Evolutionary conservation across 2,888 invertebrate genomes (phyloP).

Genomic region (Agrotis clavis): DNA sequence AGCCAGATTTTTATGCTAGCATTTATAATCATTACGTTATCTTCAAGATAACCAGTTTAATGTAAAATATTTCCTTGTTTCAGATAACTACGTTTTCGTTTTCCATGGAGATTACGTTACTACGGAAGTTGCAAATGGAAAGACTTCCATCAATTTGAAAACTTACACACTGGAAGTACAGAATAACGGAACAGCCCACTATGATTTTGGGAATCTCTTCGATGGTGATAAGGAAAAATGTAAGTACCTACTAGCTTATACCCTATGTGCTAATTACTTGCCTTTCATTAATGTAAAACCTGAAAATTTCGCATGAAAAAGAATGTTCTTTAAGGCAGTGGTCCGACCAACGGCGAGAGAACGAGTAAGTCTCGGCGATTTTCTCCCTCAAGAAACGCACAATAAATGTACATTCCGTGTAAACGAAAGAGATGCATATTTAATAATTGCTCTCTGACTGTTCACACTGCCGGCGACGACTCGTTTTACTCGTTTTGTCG

Average conservation of each 20-base stretch:
- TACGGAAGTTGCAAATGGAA: neutral
- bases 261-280: no score
- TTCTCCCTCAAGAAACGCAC: no score
- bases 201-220: conserved; percentile 40
- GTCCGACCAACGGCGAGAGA: no score
- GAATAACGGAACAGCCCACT: conserved; percentile 21
- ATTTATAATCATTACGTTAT: no score
- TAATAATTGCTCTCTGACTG: no score
- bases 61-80: conserved; percentile 5
- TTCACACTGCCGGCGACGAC: no score
- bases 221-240: conserved; percentile 50
- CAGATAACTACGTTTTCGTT: conserved; percentile 21
- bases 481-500: no score
- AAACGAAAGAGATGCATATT: no score
- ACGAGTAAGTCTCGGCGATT: no score
- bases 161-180: conserved; percentile 13
- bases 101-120: conserved; percentile 18
- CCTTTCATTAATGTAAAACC: neutral
- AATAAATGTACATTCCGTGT: no score
- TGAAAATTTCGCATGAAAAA: neutral
- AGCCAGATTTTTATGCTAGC: no score
- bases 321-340: neutral
- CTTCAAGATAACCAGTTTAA: no score
- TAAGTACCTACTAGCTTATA: conserved; percentile 25
- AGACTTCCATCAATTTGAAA: conserved; percentile 17